Conservation (phyloP, 2,113 vertebrate genomes). For the Heptranchias perlo region DNA sequence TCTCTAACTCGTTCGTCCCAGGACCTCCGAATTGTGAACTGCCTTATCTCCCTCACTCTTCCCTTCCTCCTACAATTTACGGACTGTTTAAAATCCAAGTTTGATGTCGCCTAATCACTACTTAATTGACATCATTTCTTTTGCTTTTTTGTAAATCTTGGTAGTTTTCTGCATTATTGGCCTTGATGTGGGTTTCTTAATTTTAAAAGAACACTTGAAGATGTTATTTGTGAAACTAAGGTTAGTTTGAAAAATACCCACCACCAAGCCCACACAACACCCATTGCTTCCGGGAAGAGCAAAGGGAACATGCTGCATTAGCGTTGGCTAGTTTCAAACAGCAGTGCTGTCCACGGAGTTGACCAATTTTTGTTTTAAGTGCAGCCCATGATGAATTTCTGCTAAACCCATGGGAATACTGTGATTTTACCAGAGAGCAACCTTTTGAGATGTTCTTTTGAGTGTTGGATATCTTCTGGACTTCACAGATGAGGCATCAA, state of each 20-base stretch:
- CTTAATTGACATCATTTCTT: not conserved
- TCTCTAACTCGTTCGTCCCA: not conserved
- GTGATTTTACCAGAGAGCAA: not conserved
- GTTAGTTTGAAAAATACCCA: not conserved
- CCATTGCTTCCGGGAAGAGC: not conserved
- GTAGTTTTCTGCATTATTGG: not conserved
- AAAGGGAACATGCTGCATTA: not conserved
- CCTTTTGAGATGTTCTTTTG: not conserved
- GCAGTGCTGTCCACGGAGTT: not conserved
- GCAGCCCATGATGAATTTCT: not conserved
- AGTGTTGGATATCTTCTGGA: not conserved
- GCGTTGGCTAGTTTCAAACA: not conserved
- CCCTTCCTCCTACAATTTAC: not conserved
- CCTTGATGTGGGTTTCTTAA: not conserved
- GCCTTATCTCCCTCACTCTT: not conserved
- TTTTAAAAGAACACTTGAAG: not conserved
- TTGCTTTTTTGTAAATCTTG: not conserved
- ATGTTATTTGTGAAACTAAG: not conserved
- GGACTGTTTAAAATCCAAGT: not conserved
- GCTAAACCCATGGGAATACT: not conserved
- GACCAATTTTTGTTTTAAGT: not conserved
- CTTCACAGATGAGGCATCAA: not conserved
- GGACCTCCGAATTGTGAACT: not conserved
- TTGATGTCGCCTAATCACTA: not conserved
- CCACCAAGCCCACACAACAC: not conserved